Conservation (phyloP, 2,888 invertebrate genomes). For the Ceriagrion tenellum region DNA sequence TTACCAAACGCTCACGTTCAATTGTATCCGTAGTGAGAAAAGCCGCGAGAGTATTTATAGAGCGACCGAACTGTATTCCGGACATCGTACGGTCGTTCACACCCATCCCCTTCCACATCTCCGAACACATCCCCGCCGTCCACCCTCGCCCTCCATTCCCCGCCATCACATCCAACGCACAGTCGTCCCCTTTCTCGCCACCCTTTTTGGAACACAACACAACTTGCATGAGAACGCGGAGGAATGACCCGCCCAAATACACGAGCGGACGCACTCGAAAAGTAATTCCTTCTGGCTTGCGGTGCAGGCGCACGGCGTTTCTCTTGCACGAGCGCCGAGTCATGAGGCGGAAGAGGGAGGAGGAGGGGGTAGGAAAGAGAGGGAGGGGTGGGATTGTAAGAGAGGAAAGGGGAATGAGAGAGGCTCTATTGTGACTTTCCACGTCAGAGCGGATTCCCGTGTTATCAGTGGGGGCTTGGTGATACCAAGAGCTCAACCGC, state of each 20-base stretch:
- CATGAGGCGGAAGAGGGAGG: background rate
- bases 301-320: too few relatives aligned
- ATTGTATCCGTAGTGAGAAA: background rate
- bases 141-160: background rate
- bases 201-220: background rate
- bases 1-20: background rate
- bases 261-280: constrained; percentile 30
- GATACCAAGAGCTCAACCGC: constrained; percentile 58
- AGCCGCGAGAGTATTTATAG: background rate
- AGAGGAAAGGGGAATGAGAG: background rate
- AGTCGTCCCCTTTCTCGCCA: too few relatives aligned
- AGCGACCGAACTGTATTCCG: constrained; percentile 37
- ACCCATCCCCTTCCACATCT: background rate
- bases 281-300: constrained; percentile 64
- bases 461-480: constrained; percentile 54
- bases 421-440: constrained; percentile 65
- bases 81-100: constrained; percentile 11
- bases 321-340: too few relatives aligned
- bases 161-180: background rate
- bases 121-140: background rate
- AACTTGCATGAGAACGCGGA: background rate
- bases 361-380: background rate
- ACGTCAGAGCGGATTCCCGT: constrained; percentile 62
- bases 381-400: background rate
- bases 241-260: background rate